Percentiles rank a stretch among this genome's conserved stretches.
Conservation (phyloP, 2,888 invertebrate genomes). For the Agrypnus murinus region DNA sequence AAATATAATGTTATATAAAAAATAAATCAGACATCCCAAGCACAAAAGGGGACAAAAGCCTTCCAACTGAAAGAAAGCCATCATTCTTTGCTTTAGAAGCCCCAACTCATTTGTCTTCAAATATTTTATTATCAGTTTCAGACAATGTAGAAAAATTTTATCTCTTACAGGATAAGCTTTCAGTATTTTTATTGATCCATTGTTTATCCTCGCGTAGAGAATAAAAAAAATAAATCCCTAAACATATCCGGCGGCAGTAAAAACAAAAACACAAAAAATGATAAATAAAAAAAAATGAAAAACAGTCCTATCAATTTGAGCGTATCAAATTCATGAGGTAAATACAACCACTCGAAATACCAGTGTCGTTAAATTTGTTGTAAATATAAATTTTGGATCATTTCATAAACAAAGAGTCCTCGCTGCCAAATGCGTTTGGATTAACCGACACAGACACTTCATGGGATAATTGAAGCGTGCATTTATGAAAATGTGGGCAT, state of each 20-base stretch:
- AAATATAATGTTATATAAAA: neutral
- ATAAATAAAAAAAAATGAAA: neutral
- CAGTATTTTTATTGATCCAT: neutral
- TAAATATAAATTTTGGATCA: conserved; percentile 12
- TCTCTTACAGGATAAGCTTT: neutral
- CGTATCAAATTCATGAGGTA: neutral
- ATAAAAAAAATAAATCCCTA: neutral
- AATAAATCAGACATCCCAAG: conserved; percentile 20
- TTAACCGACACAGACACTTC: conserved; percentile 9
- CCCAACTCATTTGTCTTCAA: conserved; percentile 4
- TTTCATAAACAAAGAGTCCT: conserved; percentile 7
- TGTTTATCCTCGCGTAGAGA: neutral
- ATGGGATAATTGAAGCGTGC: conserved; percentile 6
- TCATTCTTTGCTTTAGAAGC: conserved; percentile 26
- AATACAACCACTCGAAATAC: neutral
- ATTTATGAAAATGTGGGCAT: neutral
- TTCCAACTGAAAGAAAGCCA: conserved; percentile 6
- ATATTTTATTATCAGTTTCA: neutral
- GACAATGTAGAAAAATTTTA: neutral
- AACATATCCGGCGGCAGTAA: neutral
- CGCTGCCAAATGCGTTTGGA: conserved; percentile 2
- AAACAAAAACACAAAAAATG: neutral
- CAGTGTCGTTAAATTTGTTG: neutral
- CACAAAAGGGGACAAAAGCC: conserved; percentile 21
- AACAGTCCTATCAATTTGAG: neutral